These are phyloP conservation scores for Thera britannica DNA, from an alignment of 2,888 invertebrate genomes.

Conservation along the genomic window DNA sequence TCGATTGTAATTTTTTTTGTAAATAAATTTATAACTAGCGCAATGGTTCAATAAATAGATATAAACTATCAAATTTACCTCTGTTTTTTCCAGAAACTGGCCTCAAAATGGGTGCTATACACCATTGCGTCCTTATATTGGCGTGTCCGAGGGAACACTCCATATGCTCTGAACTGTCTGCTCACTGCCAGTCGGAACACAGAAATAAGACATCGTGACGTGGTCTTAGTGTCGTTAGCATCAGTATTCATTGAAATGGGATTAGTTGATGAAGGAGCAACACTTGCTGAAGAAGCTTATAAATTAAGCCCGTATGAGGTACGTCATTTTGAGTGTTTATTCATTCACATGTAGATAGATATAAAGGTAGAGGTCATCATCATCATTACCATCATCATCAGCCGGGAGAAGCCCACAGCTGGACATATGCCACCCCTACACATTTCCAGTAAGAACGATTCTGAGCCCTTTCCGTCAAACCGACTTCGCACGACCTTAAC, in stretches of 20 bases:
- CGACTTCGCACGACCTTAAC: too few relatives aligned
- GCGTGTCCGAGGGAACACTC: slow-evolving; percentile 88
- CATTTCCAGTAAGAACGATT: too few relatives aligned
- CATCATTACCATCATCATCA: too few relatives aligned
- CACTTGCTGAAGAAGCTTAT: slow-evolving; percentile 86
- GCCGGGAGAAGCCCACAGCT: too few relatives aligned
- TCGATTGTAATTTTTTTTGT: too few relatives aligned
- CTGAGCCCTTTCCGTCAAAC: too few relatives aligned
- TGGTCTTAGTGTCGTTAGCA: slow-evolving; percentile 88
- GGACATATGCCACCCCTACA: too few relatives aligned
- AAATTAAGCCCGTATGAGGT: slow-evolving; percentile 87
- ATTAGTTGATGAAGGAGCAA: slow-evolving; percentile 86
- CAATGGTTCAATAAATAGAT: too few relatives aligned
- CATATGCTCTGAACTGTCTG: slow-evolving; percentile 89
- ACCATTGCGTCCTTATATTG: slow-evolving; percentile 91
- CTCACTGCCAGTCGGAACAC: slow-evolving; percentile 80
- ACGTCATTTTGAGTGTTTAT: background rate
- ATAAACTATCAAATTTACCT: background rate
- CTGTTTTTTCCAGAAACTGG: slow-evolving; percentile 83
- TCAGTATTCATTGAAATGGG: slow-evolving; percentile 88
- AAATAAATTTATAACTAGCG: too few relatives aligned
- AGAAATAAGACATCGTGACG: slow-evolving; percentile 85
- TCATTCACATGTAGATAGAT: too few relatives aligned
- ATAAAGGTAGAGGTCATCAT: too few relatives aligned
- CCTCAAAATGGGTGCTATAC: slow-evolving; percentile 89